Evolutionary conservation across 2,797 vertebrate species (phyloP).

Genomic region (Todus mexicanus): DNA sequence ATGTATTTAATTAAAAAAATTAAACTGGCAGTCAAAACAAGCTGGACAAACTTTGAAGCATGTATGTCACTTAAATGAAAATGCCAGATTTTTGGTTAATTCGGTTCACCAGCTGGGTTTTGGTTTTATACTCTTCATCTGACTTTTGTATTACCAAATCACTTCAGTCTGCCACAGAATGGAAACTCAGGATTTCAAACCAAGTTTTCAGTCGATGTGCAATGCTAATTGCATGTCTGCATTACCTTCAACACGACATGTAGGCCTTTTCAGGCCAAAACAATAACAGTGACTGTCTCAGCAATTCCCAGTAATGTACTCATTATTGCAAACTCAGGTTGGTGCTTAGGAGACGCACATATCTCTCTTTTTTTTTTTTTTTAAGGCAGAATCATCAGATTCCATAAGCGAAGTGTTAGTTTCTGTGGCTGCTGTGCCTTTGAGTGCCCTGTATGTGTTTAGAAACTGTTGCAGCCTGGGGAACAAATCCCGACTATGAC

Average conservation of each 20-base stretch:
- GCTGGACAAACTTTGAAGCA: not conserved
- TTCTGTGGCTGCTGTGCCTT: not conserved
- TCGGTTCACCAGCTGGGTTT: not conserved
- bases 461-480: not conserved
- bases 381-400: not conserved
- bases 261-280: not conserved
- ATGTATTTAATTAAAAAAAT: not conserved
- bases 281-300: not conserved
- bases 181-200: not conserved
- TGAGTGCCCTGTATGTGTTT: not conserved
- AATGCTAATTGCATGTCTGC: accelerated
- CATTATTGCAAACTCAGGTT: not conserved
- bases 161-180: not conserved
- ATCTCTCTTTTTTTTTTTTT: not conserved
- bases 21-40: not conserved
- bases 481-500: not conserved
- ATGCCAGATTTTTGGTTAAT: not conserved
- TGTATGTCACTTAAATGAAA: not conserved
- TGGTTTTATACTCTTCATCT: not conserved
- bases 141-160: not conserved
- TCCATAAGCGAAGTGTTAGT: not conserved
- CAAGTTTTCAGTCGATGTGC: not conserved
- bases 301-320: not conserved
- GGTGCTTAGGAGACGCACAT: not conserved
- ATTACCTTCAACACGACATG: not conserved